Percentiles rank a stretch among this genome's conserved stretches.
Conservation (phyloP, 2,113 vertebrate genomes). For the Genyomyrus donnyi region DNA sequence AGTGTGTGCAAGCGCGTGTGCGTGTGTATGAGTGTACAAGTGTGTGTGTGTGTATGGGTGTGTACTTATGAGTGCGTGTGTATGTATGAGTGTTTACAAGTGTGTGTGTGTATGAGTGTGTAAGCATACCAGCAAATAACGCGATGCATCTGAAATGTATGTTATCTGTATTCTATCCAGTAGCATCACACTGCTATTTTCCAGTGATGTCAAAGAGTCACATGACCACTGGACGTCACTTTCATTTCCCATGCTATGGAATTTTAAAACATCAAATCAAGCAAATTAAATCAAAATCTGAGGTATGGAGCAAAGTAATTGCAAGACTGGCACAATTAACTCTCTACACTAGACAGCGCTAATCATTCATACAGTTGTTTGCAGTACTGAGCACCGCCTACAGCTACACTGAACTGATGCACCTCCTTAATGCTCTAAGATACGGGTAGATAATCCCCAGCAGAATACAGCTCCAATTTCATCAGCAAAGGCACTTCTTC, state of each 20-base stretch:
- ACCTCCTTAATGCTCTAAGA: neutral
- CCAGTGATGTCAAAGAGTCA: neutral
- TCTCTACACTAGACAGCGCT: neutral
- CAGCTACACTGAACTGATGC: neutral
- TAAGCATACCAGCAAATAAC: neutral
- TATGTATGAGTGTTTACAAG: no score
- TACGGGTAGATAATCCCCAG: neutral
- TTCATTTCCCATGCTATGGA: neutral
- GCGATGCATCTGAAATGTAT: neutral
- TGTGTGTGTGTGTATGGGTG: neutral
- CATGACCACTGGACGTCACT: neutral
- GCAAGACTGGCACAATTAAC: neutral
- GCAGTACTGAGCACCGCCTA: neutral
- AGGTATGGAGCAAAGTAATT: neutral
- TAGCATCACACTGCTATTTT: neutral
- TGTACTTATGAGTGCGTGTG: neutral
- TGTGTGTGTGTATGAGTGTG: neutral
- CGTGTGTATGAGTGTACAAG: no score
- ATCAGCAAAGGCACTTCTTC: neutral
- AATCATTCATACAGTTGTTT: neutral
- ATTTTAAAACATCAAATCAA: neutral
- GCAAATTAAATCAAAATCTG: neutral
- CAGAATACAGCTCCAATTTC: neutral
- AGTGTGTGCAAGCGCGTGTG: no score
- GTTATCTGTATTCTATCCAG: neutral